Evolutionary conservation across 1,140 invertebrate genomes (phyloP).

Genomic region (Heliothis subflexa): DNA sequence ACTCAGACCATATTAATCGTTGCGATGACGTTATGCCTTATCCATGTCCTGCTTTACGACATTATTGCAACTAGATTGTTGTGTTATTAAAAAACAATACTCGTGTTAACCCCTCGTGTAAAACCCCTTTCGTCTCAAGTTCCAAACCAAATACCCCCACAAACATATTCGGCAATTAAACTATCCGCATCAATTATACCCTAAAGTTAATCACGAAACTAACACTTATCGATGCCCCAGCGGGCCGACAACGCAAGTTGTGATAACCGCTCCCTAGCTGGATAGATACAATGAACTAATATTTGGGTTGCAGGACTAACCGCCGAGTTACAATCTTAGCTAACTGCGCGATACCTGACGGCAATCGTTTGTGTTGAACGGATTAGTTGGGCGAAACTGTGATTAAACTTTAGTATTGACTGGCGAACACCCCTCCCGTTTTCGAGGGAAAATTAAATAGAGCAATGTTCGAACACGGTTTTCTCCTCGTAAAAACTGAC

Average conservation of each 20-base stretch:
- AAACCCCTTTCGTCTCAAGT: not conserved
- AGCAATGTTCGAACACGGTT: not conserved
- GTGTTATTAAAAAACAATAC: not conserved
- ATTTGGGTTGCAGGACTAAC: constrained; percentile 58
- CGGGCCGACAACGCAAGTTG: constrained; percentile 35
- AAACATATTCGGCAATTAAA: constrained; percentile 44
- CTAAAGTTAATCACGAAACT: constrained; percentile 44
- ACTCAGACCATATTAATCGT: not conserved
- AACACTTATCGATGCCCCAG: constrained; percentile 47
- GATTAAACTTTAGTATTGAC: constrained; percentile 30
- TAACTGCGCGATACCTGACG: constrained; percentile 18
- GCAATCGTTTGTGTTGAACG: not conserved
- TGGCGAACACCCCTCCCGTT: not conserved
- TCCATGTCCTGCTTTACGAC: no score
- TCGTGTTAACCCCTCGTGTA: not conserved
- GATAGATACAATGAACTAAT: constrained; percentile 56
- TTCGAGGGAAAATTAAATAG: not conserved
- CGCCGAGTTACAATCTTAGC: constrained; percentile 33
- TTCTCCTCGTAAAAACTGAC: not conserved
- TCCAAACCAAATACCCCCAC: not conserved
- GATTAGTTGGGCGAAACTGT: constrained; percentile 22
- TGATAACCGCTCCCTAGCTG: constrained; percentile 52
- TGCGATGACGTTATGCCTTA: no score
- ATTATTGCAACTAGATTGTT: not conserved
- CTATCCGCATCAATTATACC: constrained; percentile 50